Evolutionary conservation across 1,140 invertebrate species (phyloP).

Genomic region (Pogonognathellus flavescens): DNA sequence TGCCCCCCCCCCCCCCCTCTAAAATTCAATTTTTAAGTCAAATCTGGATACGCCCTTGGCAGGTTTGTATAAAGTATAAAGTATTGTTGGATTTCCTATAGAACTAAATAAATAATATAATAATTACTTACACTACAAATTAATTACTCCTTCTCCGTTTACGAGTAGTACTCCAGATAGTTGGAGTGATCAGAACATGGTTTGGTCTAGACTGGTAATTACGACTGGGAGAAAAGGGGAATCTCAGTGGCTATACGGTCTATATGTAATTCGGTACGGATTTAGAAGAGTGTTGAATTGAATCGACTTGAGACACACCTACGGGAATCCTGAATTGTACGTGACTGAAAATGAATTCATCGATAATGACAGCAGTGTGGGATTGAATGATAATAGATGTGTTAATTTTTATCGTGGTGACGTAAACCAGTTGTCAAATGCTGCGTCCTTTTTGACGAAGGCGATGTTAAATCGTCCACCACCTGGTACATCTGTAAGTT

Average conservation of each 20-base stretch:
- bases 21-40: too few species aligned
- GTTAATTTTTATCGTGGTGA: constrained; percentile 57
- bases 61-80: too few species aligned
- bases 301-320: constrained; percentile 66
- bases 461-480: constrained; percentile 62
- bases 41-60: too few species aligned
- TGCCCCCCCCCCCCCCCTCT: too few species aligned
- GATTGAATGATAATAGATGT: constrained; percentile 56
- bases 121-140: constrained; percentile 57
- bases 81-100: constrained; percentile 57
- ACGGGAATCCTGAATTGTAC: constrained; percentile 65
- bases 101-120: constrained; percentile 63
- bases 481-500: constrained; percentile 70
- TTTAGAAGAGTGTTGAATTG: constrained; percentile 64
- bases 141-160: constrained; percentile 44
- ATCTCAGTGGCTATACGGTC: constrained; percentile 60
- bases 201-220: background rate
- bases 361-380: constrained; percentile 57
- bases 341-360: constrained; percentile 67
- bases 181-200: constrained; percentile 26
- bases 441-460: constrained; percentile 62
- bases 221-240: constrained; percentile 35
- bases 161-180: constrained; percentile 13
- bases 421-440: constrained; percentile 64
- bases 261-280: constrained; percentile 68